These are phyloP conservation scores for Chironomus striatipennis DNA, from an alignment of 1,140 invertebrate species.

Conservation along the genomic window DNA sequence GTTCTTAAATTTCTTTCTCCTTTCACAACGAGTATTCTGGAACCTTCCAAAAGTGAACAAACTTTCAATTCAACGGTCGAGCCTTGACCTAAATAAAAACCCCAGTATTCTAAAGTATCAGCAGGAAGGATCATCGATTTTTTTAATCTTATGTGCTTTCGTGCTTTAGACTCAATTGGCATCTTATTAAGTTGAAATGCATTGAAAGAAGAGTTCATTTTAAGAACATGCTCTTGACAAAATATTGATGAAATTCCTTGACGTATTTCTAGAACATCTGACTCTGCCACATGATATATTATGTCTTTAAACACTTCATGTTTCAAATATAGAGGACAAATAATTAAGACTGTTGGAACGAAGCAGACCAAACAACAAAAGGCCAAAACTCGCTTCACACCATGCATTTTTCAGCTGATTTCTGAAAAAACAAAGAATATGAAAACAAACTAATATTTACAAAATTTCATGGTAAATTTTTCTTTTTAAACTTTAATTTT, in stretches of 20 bases:
- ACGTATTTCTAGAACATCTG: constrained; percentile 67
- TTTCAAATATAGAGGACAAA: constrained; percentile 63
- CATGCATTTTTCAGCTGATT: constrained; percentile 56
- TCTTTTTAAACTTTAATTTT: too few relatives aligned
- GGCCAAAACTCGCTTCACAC: constrained; percentile 58
- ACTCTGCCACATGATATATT: constrained; percentile 64
- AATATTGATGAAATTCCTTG: constrained; percentile 70
- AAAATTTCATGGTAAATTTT: not conserved
- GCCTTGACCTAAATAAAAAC: constrained; percentile 71
- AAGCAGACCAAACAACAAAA: constrained; percentile 66
- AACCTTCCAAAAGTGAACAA: constrained; percentile 69
- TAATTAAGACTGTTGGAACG: constrained; percentile 59
- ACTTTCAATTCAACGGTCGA: constrained; percentile 65
- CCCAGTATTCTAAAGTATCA: constrained; percentile 82
- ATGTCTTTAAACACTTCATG: constrained; percentile 64
- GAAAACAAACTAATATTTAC: constrained; percentile 4
- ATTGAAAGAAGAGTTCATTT: constrained; percentile 71
- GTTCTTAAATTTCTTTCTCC: constrained; percentile 64
- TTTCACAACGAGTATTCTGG: constrained; percentile 67
- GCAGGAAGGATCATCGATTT: constrained; percentile 75
- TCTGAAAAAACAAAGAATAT: constrained; percentile 47
- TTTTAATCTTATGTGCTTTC: constrained; percentile 65
- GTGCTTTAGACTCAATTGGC: constrained; percentile 56
- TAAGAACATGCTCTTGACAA: constrained; percentile 64
- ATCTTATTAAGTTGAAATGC: constrained; percentile 66